phyloP scores from a whole-genome alignment of 2,797 vertebrate genomes.

The Oreonectes daqikongensis region DNA sequence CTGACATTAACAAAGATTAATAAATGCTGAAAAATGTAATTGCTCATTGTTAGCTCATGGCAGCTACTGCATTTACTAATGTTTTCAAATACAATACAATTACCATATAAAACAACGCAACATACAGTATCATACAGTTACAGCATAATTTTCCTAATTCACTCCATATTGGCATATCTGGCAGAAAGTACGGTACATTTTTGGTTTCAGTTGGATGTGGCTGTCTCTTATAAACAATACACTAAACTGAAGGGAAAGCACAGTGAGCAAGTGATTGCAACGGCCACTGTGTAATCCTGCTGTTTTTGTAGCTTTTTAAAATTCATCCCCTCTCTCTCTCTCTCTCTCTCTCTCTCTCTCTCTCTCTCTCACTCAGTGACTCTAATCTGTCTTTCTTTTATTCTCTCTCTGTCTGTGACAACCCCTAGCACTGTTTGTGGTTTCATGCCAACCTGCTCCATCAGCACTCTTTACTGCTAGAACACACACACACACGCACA shows the following conservation, averaged over 20 bases:
- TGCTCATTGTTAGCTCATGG: no score
- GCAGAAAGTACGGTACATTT: neutral
- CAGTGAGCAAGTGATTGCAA: slow-evolving; percentile 9
- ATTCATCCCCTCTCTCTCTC: slow-evolving; percentile 1
- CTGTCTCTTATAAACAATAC: neutral
- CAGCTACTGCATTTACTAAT: no score
- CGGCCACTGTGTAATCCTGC: slow-evolving; percentile 16
- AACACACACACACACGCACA: slow-evolving; percentile 28
- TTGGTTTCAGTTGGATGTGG: slow-evolving; percentile 7
- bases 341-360: neutral
- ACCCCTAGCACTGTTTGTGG: slow-evolving; percentile 11
- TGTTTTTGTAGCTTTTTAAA: slow-evolving; percentile 18
- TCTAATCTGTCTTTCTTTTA: slow-evolving; percentile 8
- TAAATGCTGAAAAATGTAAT: no score
- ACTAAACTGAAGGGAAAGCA: slow-evolving; percentile 11
- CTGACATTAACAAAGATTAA: no score
- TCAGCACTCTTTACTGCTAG: slow-evolving; percentile 35
- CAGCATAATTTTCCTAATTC: no score
- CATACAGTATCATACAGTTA: neutral
- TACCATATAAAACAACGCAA: neutral
- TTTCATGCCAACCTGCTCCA: slow-evolving; percentile 32
- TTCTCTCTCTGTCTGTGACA: slow-evolving; percentile 9
- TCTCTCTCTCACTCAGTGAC: neutral
- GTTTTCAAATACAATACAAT: no score
- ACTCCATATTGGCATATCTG: neutral